A percentile compares a stretch with the other conserved stretches of the same genome.
These are phyloP conservation scores for Eristalis arbustorum DNA, from an alignment of 2,888 invertebrate genomes.

Conservation along the genomic window DNA sequence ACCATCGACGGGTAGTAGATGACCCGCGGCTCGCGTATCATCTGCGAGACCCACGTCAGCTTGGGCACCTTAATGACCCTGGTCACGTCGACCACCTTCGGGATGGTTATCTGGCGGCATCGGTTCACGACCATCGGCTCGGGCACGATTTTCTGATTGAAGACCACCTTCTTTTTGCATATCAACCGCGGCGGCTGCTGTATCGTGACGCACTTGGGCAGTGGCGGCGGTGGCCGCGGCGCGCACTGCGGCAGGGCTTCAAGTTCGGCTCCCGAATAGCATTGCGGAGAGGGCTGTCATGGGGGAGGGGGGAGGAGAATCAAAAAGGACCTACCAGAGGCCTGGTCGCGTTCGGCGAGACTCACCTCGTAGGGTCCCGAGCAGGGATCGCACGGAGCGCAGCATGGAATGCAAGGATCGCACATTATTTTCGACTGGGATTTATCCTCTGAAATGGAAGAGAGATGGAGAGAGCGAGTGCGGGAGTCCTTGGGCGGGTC, in stretches of 20 bases:
- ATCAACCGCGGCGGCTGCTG: slow-evolving; percentile 78
- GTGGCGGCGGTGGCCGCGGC: slow-evolving; percentile 75
- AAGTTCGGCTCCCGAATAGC: slow-evolving; percentile 76
- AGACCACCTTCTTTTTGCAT: slow-evolving; percentile 78
- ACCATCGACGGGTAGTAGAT: slow-evolving; percentile 77
- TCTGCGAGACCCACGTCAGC: slow-evolving; percentile 76
- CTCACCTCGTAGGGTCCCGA: slow-evolving; percentile 78
- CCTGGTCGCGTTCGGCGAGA: not conserved
- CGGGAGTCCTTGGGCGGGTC: not conserved
- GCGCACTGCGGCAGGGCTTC: slow-evolving; percentile 77
- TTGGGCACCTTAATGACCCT: slow-evolving; percentile 77
- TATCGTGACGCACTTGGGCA: slow-evolving; percentile 77
- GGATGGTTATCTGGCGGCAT: slow-evolving; percentile 76
- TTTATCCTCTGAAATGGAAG: not conserved
- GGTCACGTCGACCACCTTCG: slow-evolving; percentile 77
- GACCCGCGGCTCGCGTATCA: slow-evolving; percentile 78
- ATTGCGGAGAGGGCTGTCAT: slow-evolving; percentile 76
- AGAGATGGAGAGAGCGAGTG: not conserved
- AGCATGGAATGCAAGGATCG: slow-evolving; percentile 63
- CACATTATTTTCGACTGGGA: slow-evolving; percentile 21
- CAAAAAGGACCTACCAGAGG: not conserved
- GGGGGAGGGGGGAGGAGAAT: not conserved
- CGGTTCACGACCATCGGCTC: slow-evolving; percentile 77
- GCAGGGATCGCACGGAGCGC: slow-evolving; percentile 77
- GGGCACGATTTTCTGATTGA: slow-evolving; percentile 76